These are phyloP conservation scores for Phasianus colchicus DNA, from an alignment of 2,113 vertebrate species.

Conservation along the genomic window DNA sequence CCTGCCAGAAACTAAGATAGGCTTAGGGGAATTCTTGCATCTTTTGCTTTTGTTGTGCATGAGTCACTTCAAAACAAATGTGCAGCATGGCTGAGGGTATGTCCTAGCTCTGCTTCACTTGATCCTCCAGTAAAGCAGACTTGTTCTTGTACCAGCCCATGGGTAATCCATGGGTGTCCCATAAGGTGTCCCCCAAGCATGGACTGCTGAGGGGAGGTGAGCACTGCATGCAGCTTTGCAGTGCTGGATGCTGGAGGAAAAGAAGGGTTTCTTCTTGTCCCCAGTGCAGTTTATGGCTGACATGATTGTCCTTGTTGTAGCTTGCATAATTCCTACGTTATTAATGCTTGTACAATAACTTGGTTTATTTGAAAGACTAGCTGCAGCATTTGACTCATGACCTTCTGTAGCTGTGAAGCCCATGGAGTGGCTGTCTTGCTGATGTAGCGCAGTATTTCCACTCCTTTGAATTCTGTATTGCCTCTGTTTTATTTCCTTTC, in stretches of 20 bases:
- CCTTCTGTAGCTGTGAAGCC: not conserved
- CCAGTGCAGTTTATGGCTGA: not conserved
- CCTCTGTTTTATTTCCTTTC: not conserved
- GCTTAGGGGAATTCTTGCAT: not conserved
- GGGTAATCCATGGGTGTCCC: not conserved
- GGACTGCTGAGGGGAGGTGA: not conserved
- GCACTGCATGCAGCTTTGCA: not conserved
- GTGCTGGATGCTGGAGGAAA: not conserved
- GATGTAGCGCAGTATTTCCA: not conserved
- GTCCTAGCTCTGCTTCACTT: not conserved
- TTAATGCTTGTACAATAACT: not conserved
- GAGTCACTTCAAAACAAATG: not conserved
- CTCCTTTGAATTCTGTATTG: not conserved
- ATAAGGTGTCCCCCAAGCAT: not conserved
- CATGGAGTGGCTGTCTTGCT: not conserved
- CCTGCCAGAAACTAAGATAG: not conserved
- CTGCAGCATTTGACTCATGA: not conserved
- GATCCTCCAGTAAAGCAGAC: not conserved
- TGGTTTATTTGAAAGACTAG: not conserved
- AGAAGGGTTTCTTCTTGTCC: not conserved
- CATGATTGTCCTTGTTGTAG: not conserved
- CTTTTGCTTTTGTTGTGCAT: not conserved
- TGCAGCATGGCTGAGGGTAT: not conserved
- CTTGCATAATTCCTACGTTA: not conserved
- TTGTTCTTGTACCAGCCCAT: not conserved